phyloP scores from a whole-genome alignment of 2,888 invertebrate species.

The Spisula solida region DNA sequence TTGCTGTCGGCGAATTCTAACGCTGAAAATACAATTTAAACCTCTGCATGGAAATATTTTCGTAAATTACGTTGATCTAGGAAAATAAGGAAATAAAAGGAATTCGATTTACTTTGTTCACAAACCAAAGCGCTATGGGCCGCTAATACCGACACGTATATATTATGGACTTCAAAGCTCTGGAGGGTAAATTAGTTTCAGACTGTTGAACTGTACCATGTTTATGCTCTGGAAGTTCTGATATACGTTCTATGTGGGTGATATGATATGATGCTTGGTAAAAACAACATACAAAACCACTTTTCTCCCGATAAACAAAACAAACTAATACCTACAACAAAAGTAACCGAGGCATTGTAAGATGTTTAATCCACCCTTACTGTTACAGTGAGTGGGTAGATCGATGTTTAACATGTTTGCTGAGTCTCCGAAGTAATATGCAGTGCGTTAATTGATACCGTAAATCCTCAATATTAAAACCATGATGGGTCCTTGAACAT shows the following conservation, averaged over 20 bases:
- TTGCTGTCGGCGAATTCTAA: background rate
- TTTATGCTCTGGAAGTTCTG: background rate
- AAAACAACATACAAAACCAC: constrained; percentile 21
- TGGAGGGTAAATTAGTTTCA: background rate
- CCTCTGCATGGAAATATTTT: background rate
- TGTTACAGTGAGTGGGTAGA: too few species aligned
- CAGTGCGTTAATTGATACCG: too few species aligned
- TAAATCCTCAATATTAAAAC: too few species aligned
- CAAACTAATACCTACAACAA: background rate
- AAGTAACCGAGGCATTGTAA: background rate
- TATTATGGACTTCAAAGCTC: background rate
- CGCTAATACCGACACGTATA: background rate
- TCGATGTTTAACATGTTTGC: too few species aligned
- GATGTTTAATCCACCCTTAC: too few species aligned
- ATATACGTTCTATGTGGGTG: background rate
- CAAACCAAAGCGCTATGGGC: background rate
- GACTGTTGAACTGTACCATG: constrained; percentile 1
- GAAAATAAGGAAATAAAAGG: background rate
- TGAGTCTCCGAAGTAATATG: too few species aligned
- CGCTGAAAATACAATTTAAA: background rate
- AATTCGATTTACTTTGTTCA: constrained; percentile 6
- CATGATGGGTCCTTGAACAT: too few species aligned
- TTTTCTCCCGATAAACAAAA: background rate
- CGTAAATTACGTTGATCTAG: constrained; percentile 9
- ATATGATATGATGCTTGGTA: constrained; percentile 10